Base-by-base conservation (phyloP, 2,113 vertebrate species). In the Ptychochromis oligacanthus region DNA sequence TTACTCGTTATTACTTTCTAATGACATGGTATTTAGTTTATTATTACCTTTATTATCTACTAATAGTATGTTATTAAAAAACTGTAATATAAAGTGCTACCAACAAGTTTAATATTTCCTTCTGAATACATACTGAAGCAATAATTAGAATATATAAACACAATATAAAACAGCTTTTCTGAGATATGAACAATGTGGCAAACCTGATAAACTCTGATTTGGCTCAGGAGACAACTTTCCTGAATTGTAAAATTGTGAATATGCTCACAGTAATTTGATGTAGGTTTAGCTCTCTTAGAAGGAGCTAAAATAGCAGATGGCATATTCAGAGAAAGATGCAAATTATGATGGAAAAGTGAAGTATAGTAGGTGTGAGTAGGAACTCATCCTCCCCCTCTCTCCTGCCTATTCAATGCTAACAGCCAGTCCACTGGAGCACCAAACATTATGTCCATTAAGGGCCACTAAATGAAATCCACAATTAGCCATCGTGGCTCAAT, bases 381-480 rank as follows among this genome's bases (percentile, higher is more conserved):
- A 78, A 34, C 75, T 75, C 52, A 40, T 74, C 83, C 86, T 64
- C 94, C 83, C 80, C 91, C 86, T 83, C 87, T 75, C 79, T 64
- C 18, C 31, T 49, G 59, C 75, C 83, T 59, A 72, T 84, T 77
- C 62, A 82, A 26, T 75, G 38, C 62, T 83, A 92, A 91, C 83
- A 88, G 55, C 88, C 90, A 58, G 88, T 58, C 83, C 82, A 75
- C 60, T 80, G 52, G 79, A 91, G 82, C 85, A 80, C 59, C 82
- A 79, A 85, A 54, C 85, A 92, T 91, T 89, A 87, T 46, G 82
- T 84, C 84, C 52, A 54, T 76, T 81, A 84, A 77, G 62, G 65
- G 88, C 88, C 81, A 85, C 77, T 79, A 58, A 87, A 87, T 85
- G 64, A 91, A 83, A 91, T 87, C 84, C 88, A 87, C 84, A 78